Conservation (phyloP, 2,888 invertebrate species). For the Zelleria hepariella region DNA sequence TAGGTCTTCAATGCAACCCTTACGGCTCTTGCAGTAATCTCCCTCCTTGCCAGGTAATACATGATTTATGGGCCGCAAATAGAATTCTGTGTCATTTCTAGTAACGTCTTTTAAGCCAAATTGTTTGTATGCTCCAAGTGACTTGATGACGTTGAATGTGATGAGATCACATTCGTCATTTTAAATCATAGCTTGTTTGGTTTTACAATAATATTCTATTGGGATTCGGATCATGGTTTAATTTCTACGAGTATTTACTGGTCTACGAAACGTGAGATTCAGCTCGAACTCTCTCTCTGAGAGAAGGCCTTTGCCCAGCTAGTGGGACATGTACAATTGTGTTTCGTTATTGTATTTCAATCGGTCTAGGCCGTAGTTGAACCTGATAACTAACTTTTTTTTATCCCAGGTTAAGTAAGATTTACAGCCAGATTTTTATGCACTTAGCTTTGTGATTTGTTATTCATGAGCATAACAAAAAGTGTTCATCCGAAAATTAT, state of each 20-base stretch:
- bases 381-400: too few relatives aligned
- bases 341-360: too few relatives aligned
- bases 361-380: too few relatives aligned
- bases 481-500: background rate
- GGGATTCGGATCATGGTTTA: too few relatives aligned
- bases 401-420: too few relatives aligned
- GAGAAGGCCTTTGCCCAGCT: too few relatives aligned
- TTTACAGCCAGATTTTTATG: too few relatives aligned
- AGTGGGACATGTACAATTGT: too few relatives aligned
- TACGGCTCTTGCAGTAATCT: slow-evolving; percentile 3
- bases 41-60: slow-evolving; percentile 51
- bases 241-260: too few relatives aligned
- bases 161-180: background rate
- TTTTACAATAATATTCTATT: background rate
- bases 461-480: background rate
- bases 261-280: too few relatives aligned
- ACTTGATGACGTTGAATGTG: background rate
- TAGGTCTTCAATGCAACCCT: slow-evolving; percentile 14
- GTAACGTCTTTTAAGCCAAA: slow-evolving; percentile 11
- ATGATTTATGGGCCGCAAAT: slow-evolving; percentile 61
- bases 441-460: background rate
- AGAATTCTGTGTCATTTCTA: slow-evolving; percentile 27
- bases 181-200: background rate
- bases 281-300: too few relatives aligned
- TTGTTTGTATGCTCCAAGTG: slow-evolving; percentile 6